Base-by-base conservation (phyloP, 2,888 invertebrate genomes). In the Hemithea aestivaria region DNA sequence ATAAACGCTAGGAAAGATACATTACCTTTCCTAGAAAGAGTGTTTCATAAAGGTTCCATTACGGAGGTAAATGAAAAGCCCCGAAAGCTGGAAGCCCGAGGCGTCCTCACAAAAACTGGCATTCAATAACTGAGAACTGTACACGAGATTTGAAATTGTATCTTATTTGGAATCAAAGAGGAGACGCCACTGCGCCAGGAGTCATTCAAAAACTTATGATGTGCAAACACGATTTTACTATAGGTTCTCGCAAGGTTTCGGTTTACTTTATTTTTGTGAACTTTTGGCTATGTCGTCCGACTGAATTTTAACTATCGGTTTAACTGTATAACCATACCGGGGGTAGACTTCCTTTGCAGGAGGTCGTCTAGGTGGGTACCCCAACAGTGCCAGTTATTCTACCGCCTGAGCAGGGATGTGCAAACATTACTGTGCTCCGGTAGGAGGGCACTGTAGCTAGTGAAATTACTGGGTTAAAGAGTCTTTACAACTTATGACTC, bases 101-200 rank as follows among this genome's bases (percentile, higher is more conserved):
- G 45, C 40, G 7, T 12, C 39, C 40, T 46, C 49, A 45, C 43
- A 53, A 57, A 56, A 64, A 59, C 53, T 50, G 48, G 59, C 62
- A 64, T 62, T 64, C 56, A 64, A 64, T 64, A 62, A 56, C 35
- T 32, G 35, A 53, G 40, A 40, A 35, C 58, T 51, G 52, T 47
- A 58, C 62, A 62, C 46, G 62, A 63, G 66, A 70, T 73, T 62
- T 69, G 69, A 73, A 71, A 68, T 60, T 61, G 73, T 76, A 75
- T 78, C 77, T 76, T 73, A 67, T 76, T 78, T 75, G 66, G 58
- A 71, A 77, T 77, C 75, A 75, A 70, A 75, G 72, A 64, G 66
- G 56, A 58, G 57, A 55, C 51, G 55, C 24, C 53, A 33, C 48
- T 35, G 32, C 31, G 39, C 43, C 54, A 55, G 57, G 52, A 40